Base-by-base conservation (phyloP, 1,140 invertebrate genomes). In the Battus philenor region DNA sequence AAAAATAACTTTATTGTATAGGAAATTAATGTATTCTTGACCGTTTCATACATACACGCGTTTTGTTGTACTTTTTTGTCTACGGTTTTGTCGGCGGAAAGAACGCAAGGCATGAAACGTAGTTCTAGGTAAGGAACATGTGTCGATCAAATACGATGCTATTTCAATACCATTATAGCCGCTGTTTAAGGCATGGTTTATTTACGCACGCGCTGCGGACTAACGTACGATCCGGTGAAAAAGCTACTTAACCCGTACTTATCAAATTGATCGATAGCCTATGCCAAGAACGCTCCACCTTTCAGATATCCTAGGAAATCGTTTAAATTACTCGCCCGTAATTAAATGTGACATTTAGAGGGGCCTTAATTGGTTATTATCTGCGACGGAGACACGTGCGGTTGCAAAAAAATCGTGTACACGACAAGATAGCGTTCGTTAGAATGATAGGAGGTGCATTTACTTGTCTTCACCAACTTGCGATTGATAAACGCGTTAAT, bases 261-360 rank as follows among this genome's bases (percentile, higher is more conserved):
- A 36, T 36, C 33, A 16, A 12, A 12, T 36, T 36, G 33, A 36
- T 36, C 15, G 33, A 36, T 20, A 8, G 10, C 33, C 32, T n/a
- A 9, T 16, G 32, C 20, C 32, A 34, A 16, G 32, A 34, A 34
- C 32, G 17, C 3, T 34, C 16, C 32, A 34, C 32, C 32, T 34
- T 34, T 34, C 17, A 34, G 13, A 34, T 34, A 34, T 34, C 32
- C 32, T 34, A 34, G 32, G 32, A 34, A 34, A 34, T 34, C 32
- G 17, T 34, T 34, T 34, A 34, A 9, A 34, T 34, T 18, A 18
- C 17, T 34, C 32, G 9, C 16, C n/a, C 32, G 32, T 34, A 34
- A 34, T 34, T 34, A 34, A 20, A 34, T 22, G 16, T 34, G 32
- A 34, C 32, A 34, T 34, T 34, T 34, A 34, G 20, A 34, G 32